phyloP scores from a whole-genome alignment of 2,888 invertebrate genomes.

The Acanthosepion lycidas region DNA sequence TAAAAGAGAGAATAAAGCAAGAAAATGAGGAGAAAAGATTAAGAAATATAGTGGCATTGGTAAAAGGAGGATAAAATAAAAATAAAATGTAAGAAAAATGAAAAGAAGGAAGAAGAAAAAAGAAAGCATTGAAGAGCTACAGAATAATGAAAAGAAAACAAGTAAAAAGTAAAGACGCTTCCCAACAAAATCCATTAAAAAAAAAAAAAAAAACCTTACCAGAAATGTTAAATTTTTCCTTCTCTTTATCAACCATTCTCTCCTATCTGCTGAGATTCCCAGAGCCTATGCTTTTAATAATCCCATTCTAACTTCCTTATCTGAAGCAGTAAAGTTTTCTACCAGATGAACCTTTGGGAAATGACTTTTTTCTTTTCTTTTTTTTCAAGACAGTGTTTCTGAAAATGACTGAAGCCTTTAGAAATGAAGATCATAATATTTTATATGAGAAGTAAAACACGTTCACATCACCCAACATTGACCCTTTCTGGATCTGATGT shows the following conservation, averaged over 20 bases:
- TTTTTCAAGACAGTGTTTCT: neutral
- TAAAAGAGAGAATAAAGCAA: no score
- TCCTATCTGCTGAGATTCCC: neutral
- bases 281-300: neutral
- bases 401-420: neutral
- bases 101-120: neutral
- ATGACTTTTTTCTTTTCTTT: neutral
- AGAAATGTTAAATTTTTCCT: neutral
- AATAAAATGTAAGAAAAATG: no score
- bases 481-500: no score
- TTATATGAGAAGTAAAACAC: neutral
- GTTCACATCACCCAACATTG: no score
- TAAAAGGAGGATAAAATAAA: no score
- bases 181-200: no score
- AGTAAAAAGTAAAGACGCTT: no score
- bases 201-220: neutral
- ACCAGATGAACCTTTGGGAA: neutral
- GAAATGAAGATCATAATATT: neutral
- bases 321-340: neutral
- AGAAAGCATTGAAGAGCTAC: neutral
- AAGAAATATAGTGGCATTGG: no score
- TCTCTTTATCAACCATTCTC: neutral
- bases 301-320: neutral
- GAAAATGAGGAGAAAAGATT: no score
- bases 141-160: no score